Evolutionary conservation across 1,140 invertebrate genomes (phyloP).

Genomic region (Oryzaephilus surinamensis): DNA sequence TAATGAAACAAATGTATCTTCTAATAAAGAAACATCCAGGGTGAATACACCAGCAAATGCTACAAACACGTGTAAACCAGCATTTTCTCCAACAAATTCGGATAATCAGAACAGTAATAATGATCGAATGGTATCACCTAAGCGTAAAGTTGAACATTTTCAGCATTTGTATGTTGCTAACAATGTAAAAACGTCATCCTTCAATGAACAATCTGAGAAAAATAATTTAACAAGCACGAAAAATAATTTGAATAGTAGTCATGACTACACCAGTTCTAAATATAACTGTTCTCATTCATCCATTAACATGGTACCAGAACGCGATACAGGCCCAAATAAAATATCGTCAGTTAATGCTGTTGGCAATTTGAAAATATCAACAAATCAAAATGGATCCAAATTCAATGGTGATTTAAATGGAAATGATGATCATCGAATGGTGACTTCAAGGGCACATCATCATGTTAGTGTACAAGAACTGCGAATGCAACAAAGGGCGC

Average conservation of each 20-base stretch:
- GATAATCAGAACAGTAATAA: too few species aligned
- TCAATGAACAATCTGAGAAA: conserved; percentile 37
- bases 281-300: conserved; percentile 32
- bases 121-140: conserved; percentile 32
- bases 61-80: too few species aligned
- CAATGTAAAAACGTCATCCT: conserved; percentile 36
- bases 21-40: conserved; percentile 19
- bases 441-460: conserved; percentile 40
- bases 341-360: conserved; percentile 34
- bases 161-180: conserved; percentile 32
- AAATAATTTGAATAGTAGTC: conserved; percentile 30
- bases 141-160: conserved; percentile 32
- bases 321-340: conserved; percentile 43
- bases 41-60: conserved; percentile 34
- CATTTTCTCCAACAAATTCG: too few species aligned
- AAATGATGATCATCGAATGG: conserved; percentile 37
- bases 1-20: conserved; percentile 11
- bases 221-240: conserved; percentile 31
- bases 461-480: conserved; percentile 55
- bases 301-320: conserved; percentile 47
- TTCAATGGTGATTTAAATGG: conserved; percentile 41
- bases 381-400: conserved; percentile 26
- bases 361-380: conserved; percentile 22
- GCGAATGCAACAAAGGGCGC: conserved; percentile 51
- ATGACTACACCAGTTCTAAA: conserved; percentile 24